Base-by-base conservation (phyloP, 2,888 invertebrate genomes). In the Tinea trinotella region DNA sequence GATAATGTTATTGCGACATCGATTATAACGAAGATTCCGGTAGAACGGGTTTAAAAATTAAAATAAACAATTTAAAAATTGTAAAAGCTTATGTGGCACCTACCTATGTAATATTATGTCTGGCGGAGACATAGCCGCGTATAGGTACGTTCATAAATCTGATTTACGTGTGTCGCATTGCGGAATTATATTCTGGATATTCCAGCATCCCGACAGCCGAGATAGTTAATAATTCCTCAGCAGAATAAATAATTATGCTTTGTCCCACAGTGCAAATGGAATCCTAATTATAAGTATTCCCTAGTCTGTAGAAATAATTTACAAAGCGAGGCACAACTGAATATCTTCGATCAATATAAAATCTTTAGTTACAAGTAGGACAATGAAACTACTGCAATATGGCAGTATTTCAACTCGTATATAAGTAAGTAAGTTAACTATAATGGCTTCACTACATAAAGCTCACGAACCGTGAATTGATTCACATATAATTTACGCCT, bases 1-100 rank as follows among this genome's bases (percentile, higher is more conserved):
- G 19, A 22, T 44, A 19, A 52, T 52, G 48, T 36, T 52, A 55
- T 22, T 17, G 55, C 22, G 55, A 52, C 55, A 55, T 55, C 44
- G 50, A 52, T 55, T 55, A 22, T 24, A 46, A 24, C 13, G 17
- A 17, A 22, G 35, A 52, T 30, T 55, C 52, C 52, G 48, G 48
- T 50, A 5, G n/a, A 13, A 50, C 50, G 7, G 50, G 50, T 50
- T 50, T 24, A 24, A 50, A 50, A 46, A 46, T 6, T 18, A 13
- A 46, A 4, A 36, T 4, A 40, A 40, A 40, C 48, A 18, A 18
- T 48, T 48, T 48, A 20, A 48, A 48, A 48, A 48, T 48, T 40
- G 13, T 40, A 40, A 40, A 40, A 40, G 40, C 5, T 40, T 40
- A 40, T 40, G 40, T 13, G 7, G 40, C 30, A 7, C 7, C 30